phyloP scores from a whole-genome alignment of 2,888 invertebrate species.

The Dasypolia templi region DNA sequence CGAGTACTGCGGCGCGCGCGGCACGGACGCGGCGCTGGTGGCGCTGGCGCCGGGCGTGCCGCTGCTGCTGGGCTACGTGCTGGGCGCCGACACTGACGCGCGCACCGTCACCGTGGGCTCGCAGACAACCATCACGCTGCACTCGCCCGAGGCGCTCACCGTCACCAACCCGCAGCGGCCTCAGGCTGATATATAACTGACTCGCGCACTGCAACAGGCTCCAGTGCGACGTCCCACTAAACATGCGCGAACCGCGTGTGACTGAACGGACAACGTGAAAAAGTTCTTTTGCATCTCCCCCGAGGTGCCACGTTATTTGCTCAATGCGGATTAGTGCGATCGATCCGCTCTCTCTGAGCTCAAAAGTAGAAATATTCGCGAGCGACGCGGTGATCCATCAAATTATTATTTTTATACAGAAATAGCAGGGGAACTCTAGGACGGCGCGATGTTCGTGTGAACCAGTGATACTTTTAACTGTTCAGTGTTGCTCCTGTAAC shows the following conservation, averaged over 20 bases:
- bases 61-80: constrained; percentile 85
- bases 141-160: constrained; percentile 82
- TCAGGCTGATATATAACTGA: constrained; percentile 66
- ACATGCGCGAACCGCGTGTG: constrained; percentile 4
- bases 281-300: constrained; percentile 27
- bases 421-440: constrained; percentile 69
- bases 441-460: constrained; percentile 67
- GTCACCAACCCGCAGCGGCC: constrained; percentile 70
- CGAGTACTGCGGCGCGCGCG: constrained; percentile 76
- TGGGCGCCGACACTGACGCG: constrained; percentile 68
- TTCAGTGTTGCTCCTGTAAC: constrained; percentile 74
- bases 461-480: constrained; percentile 76
- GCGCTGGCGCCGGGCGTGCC: constrained; percentile 85
- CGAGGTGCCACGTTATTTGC: constrained; percentile 69
- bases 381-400: constrained; percentile 75
- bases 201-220: not conserved
- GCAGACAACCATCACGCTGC: constrained; percentile 86
- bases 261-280: constrained; percentile 22
- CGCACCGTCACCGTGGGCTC: constrained; percentile 79
- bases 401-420: constrained; percentile 84
- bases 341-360: constrained; percentile 68
- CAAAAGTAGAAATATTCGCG: constrained; percentile 68
- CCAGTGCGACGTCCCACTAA: constrained; percentile 2
- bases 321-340: constrained; percentile 71
- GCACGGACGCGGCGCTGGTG: constrained; percentile 71